Evolutionary conservation across 2,113 vertebrate genomes (phyloP).

Genomic region (Scortum barcoo): DNA sequence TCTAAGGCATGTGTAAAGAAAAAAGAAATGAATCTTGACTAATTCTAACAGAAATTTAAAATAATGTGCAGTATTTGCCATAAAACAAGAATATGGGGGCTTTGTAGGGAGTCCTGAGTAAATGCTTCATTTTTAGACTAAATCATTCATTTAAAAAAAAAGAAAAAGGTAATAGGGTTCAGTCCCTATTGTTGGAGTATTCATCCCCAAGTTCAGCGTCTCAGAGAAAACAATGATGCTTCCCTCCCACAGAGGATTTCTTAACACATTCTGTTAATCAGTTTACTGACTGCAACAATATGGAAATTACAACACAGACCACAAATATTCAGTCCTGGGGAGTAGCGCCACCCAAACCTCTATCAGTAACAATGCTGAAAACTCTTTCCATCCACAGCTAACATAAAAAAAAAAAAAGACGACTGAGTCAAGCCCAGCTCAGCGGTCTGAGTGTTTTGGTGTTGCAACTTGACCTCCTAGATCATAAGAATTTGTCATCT

Average conservation of each 20-base stretch:
- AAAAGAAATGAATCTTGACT: neutral
- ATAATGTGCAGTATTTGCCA: neutral
- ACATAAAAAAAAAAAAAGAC: neutral
- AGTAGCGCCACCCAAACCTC: slow-evolving; percentile 37
- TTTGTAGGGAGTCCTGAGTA: too few species aligned
- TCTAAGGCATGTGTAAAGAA: too few species aligned
- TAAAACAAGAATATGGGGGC: too few species aligned
- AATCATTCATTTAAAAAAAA: too few species aligned
- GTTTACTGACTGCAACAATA: neutral
- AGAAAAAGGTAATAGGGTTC: neutral
- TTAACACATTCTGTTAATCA: slow-evolving; percentile 27
- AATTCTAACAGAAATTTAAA: neutral
- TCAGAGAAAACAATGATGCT: neutral
- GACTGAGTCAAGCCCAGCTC: slow-evolving; percentile 17
- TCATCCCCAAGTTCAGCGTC: neutral
- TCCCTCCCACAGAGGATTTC: slow-evolving; percentile 10
- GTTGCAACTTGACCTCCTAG: neutral
- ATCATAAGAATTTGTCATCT: neutral
- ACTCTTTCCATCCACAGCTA: neutral
- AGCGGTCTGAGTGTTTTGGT: neutral
- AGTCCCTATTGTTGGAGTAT: neutral
- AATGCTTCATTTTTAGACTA: neutral
- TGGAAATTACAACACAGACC: slow-evolving; percentile 43
- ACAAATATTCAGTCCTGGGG: slow-evolving; percentile 36
- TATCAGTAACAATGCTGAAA: neutral